Conservation (phyloP, 2,797 vertebrate genomes). For the Notolabrus celidotus region DNA sequence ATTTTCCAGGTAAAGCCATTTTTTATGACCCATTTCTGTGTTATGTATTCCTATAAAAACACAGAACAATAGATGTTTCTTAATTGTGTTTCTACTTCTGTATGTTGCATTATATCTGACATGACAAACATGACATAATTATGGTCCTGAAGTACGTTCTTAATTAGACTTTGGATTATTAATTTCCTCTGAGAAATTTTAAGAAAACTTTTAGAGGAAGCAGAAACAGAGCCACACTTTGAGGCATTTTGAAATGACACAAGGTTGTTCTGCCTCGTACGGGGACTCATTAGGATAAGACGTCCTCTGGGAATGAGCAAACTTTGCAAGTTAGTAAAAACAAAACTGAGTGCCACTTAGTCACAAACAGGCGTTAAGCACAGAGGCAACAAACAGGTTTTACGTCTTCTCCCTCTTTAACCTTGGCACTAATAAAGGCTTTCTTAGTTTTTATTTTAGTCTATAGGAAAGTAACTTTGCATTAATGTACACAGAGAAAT, state of each 20-base stretch:
- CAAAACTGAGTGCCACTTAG: not conserved
- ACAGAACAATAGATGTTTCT: too few species aligned
- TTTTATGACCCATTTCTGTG: too few species aligned
- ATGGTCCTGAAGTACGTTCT: too few species aligned
- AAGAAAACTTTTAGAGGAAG: not conserved
- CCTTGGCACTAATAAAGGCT: not conserved
- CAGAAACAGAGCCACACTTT: not conserved
- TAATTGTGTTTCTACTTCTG: too few species aligned
- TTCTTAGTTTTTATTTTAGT: not conserved
- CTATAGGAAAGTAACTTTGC: not conserved
- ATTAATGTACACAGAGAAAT: not conserved
- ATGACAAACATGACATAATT: too few species aligned
- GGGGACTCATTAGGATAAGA: not conserved
- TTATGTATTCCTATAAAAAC: too few species aligned
- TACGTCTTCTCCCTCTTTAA: not conserved
- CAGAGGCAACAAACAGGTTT: not conserved
- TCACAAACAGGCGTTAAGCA: not conserved
- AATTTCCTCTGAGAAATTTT: not conserved
- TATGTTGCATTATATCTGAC: too few species aligned
- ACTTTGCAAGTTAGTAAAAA: not conserved
- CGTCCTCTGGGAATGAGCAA: not conserved
- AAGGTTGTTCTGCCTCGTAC: not conserved
- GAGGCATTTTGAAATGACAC: not conserved
- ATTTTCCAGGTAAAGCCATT: too few species aligned
- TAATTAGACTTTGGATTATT: not conserved